Evolutionary conservation across 2,113 vertebrate genomes (phyloP), one percentile per base, ranked within the genome.

Genomic region (Asarcornis scutulata): DNA sequence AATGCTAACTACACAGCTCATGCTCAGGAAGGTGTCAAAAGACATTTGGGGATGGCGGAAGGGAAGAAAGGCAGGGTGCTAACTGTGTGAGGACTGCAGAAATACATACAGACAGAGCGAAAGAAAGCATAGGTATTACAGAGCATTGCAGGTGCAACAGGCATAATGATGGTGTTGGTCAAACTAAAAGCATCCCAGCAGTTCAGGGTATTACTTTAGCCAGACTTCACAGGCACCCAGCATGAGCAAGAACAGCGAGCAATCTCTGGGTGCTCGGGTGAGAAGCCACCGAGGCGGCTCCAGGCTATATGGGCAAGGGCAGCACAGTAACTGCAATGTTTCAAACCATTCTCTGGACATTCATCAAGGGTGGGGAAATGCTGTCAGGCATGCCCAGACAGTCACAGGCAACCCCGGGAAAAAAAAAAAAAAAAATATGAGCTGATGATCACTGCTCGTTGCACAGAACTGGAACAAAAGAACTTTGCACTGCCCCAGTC

Each of bases 31-130:
- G 50, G 36, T 2, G 60, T 2, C 77, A 60, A 23, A 15, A 46
- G 58, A 32, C 1, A 0, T 1, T 4, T n/a, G 56, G 56, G 36
- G 46, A 4, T 14, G 27, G 1, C 15, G 7, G 32, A 1, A 1
- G 73, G 62, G 42, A 60, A 26, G 4, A 36, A 77, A 32, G n/a
- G 53, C 10, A 59, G 55, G 32, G 59, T 11, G 3, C 52, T 29
- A 8, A 29, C 36, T 6, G 32, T 21, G 38, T 36, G 69, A 68
- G 69, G 20, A 13, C 34, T 17, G 55, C 21, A 40, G 69, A 17
- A 46, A 23, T 34, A 31, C 55, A 22, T n/a, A 9, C 29, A 74
- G 52, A 18, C n/a, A 26, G 7, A 10, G 21, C 25, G 13, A 11
- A 48, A 56, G 38, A 46, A 60, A 23, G 38, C 22, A 10, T 2